These are phyloP conservation scores for Clarias gariepinus DNA, from an alignment of 2,113 vertebrate genomes.

Conservation along the genomic window DNA sequence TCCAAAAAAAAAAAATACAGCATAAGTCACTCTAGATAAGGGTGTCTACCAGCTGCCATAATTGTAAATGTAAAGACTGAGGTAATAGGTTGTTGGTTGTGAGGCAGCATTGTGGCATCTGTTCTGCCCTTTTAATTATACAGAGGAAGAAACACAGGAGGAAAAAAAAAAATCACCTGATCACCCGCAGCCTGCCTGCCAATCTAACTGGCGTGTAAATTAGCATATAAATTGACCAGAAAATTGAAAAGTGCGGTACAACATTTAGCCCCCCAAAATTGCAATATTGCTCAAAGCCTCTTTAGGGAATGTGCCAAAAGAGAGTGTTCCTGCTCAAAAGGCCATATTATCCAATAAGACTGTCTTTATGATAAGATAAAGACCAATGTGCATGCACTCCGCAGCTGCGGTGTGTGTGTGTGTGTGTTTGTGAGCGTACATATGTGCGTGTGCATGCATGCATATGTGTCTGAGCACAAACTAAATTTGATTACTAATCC, in stretches of 20 bases:
- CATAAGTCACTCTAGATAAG: not conserved
- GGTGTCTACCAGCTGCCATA: not conserved
- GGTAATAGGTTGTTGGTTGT: conserved; percentile 30
- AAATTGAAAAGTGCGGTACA: conserved; percentile 63
- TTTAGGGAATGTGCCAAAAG: conserved; percentile 39
- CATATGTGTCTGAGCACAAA: not conserved
- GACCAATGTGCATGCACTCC: conserved; percentile 40
- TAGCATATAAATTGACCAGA: conserved; percentile 64
- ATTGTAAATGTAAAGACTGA: not conserved
- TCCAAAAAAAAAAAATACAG: too few species aligned
- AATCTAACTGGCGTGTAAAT: conserved; percentile 61
- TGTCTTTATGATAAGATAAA: conserved; percentile 55
- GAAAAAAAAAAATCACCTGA: conserved; percentile 55
- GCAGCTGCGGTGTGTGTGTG: conserved; percentile 25
- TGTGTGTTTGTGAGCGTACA: conserved; percentile 34
- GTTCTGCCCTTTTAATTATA: conserved; percentile 55
- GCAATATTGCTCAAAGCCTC: conserved; percentile 50
- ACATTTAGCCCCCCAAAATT: conserved; percentile 50
- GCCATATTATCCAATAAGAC: conserved; percentile 55
- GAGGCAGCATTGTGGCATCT: conserved; percentile 28
- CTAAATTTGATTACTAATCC: conserved; percentile 16
- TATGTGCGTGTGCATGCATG: conserved; percentile 26
- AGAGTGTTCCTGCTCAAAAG: conserved; percentile 47
- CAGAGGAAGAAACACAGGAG: conserved; percentile 46
- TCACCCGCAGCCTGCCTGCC: conserved; percentile 52